A percentile compares a stretch with the other conserved stretches of the same genome.
phyloP scores from a whole-genome alignment of 1,140 invertebrate genomes.

The Drosophila triauraria region DNA sequence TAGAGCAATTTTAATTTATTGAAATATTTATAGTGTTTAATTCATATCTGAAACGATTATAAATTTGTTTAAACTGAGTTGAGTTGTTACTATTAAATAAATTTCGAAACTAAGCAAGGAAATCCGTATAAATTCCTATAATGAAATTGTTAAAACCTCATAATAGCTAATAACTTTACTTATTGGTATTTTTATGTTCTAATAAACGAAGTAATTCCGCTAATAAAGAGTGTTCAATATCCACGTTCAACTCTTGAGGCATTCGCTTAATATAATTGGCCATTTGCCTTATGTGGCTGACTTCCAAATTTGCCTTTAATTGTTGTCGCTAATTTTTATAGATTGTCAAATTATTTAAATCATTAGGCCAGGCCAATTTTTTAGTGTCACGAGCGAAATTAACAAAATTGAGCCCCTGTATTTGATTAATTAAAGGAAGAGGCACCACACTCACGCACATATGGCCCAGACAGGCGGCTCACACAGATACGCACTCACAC shows the following conservation, averaged over 20 bases:
- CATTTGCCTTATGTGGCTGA: constrained; percentile 5
- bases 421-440: constrained; percentile 80
- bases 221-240: constrained; percentile 13
- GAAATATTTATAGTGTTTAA: too few species aligned
- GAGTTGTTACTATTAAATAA: too few species aligned
- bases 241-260: background rate
- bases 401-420: constrained; percentile 72
- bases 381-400: constrained; percentile 72
- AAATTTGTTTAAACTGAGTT: too few species aligned
- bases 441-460: constrained; percentile 21
- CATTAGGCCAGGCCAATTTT: constrained; percentile 61
- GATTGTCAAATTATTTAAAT: constrained; percentile 69
- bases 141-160: too few species aligned
- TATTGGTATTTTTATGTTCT: background rate
- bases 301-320: constrained; percentile 60
- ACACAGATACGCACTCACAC: constrained; percentile 33
- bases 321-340: constrained; percentile 65
- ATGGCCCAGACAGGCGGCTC: constrained; percentile 24
- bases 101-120: too few species aligned
- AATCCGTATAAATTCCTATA: too few species aligned
- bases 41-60: too few species aligned
- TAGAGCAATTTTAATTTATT: too few species aligned
- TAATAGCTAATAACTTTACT: background rate
- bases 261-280: background rate
- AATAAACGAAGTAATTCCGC: background rate